Base-by-base conservation (phyloP, 2,113 vertebrate species). In the Dasyprocta punctata region DNA sequence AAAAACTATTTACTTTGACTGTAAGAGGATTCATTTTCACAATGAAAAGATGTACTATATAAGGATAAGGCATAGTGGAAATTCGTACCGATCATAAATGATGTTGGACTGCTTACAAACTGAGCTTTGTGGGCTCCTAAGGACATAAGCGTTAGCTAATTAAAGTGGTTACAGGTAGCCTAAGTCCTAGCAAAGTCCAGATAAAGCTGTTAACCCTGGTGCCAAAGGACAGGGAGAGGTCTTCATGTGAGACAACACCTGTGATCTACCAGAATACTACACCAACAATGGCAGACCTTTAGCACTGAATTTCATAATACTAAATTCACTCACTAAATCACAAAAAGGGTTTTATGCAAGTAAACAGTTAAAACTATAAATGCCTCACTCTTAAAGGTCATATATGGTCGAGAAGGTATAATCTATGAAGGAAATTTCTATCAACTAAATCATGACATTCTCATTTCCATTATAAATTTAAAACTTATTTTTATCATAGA, bases 381-480 rank as follows among this genome's bases (percentile, higher is more conserved):
- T 19, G 36, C 36, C 36, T n/a, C 36, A 19, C 36, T 69, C 3
- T 69, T n/a, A n/a, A n/a, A 69, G 36, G 36, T 36, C 65, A 69
- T 36, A 69, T 67, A 36, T 36, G 13, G 63, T 52, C 16, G 41
- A 89, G 24, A 92, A 65, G 24, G 1, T 3, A 83, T 44, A 11
- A n/a, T 17, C 17, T 69, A 20, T 54, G 41, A 47, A 83, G 38
- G n/a, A 24, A 85, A 86, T 58, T 49, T 83, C 75, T 83, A 63
- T 13, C 65, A 92, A 94, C 52, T 44, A 77, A 92, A 89, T 85
- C 67, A 30, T 38, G 33, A 81, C 19, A 16, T 41, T 75, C 22
- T 81, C 49, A 90, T n/a, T 90, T 61, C 84, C 16, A 60, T n/a
- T 92, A 82, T 75, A 89, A 41, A 94, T 81, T 81, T 73, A 63